Conservation (phyloP, 2,888 invertebrate genomes). For the Lepidochrysops patricia region DNA sequence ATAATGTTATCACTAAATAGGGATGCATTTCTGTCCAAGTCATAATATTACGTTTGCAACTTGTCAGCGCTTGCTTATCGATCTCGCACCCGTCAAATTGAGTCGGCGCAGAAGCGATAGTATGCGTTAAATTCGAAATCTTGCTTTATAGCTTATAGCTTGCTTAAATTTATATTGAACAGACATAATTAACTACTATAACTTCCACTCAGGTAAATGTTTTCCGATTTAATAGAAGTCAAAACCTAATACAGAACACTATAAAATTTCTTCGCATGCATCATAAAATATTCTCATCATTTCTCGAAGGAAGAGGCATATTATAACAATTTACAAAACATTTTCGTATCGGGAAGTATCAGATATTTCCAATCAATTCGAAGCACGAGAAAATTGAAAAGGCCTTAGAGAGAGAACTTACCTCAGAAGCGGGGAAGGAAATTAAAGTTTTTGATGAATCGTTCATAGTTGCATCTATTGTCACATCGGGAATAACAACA, state of each 20-base stretch:
- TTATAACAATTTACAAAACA: background rate
- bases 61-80: no score
- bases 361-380: background rate
- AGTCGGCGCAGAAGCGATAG: no score
- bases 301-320: background rate
- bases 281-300: background rate
- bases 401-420: background rate
- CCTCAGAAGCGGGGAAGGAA: conserved; percentile 12
- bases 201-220: no score
- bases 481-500: conserved; percentile 28
- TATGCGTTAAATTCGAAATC: no score
- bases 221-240: no score
- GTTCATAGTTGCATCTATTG: conserved; percentile 19
- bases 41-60: no score
- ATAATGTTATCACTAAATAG: no score
- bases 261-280: background rate
- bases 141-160: no score
- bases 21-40: no score
- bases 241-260: background rate
- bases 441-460: conserved; percentile 20
- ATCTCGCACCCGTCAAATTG: no score
- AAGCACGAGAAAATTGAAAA: conserved; percentile 1
- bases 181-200: no score
- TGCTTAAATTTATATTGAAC: no score
- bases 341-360: background rate